These are phyloP conservation scores for Galbula dea DNA, from an alignment of 2,113 vertebrate genomes.

Conservation along the genomic window DNA sequence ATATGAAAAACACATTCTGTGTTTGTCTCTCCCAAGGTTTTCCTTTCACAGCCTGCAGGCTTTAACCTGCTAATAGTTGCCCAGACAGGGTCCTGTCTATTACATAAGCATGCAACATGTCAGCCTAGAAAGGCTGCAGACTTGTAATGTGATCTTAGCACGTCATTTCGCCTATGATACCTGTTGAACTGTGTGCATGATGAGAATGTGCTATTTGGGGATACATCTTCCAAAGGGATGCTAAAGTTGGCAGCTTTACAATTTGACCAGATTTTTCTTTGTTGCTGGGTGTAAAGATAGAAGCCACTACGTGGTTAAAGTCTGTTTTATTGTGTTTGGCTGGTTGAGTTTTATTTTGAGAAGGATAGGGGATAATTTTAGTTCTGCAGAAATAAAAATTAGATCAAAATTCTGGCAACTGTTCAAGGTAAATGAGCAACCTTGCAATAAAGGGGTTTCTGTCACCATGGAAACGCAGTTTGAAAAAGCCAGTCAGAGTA, in stretches of 20 bases:
- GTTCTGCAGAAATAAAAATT: constrained; percentile 12
- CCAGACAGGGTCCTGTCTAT: constrained; percentile 76
- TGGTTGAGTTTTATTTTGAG: constrained; percentile 6
- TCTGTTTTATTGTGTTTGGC: neutral
- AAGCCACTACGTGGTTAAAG: neutral
- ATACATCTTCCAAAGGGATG: neutral
- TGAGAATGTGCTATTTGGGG: neutral
- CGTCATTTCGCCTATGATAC: neutral
- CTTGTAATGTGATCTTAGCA: constrained; percentile 70
- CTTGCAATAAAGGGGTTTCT: constrained; percentile 2
- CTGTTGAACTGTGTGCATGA: neutral
- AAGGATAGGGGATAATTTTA: constrained; percentile 17
- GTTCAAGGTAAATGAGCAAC: constrained; percentile 25
- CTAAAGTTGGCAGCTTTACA: neutral
- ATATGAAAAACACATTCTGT: neutral
- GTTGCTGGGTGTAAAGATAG: neutral
- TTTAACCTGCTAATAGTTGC: constrained; percentile 81
- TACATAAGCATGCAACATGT: constrained; percentile 46
- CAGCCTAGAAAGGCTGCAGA: constrained; percentile 46
- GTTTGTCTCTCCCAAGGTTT: constrained; percentile 25
- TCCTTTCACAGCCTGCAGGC: constrained; percentile 74
- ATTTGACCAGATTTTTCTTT: neutral
- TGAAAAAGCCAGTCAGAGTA: constrained; percentile 19
- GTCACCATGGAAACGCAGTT: constrained; percentile 45
- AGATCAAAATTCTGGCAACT: constrained; percentile 39